Base-by-base conservation (phyloP, 1,140 invertebrate genomes). In the Prorops nasuta region DNA sequence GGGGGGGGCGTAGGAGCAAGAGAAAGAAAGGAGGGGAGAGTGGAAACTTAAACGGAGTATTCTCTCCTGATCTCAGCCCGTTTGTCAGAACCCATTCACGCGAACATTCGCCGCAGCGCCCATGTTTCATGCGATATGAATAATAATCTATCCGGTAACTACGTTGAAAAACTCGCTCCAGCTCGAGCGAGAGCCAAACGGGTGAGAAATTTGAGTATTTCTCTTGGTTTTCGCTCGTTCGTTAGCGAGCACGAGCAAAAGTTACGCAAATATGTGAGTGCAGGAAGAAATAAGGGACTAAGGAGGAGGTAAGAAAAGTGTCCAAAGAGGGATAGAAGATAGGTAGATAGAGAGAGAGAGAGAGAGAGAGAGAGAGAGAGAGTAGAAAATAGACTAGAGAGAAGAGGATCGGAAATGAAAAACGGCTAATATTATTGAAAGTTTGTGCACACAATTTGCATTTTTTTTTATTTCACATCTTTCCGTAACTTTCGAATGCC, bases 91-190 rank as follows among this genome's bases (percentile, higher is more conserved):
- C 35, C 32, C 38, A 43, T 56, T 59, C 35, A 43, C 56, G 46
- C 45, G 39, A 60, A 57, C 19, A 50, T 63, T 70, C 71, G 60
- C 66, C 68, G 71, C 71, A 73, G 67, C 69, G 67, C 71, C 71
- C 68, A 64, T 69, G 56, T 69, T 69, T 71, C 71, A 73, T 73
- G 71, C 71, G 69, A 67, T 68, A 71, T 72, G 63, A 66, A 72
- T 71, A 60, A 64, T 69, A 69, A 70, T 71, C 58, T 63, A 64
- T 63, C 48, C 47, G 51, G 47, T 60, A 32, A 57, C 64, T 65
- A 69, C 61, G 44, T 51, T 46, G 50, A 28, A 34, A 54, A 49
- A 55, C 20, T 46, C 18, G 14, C 32, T n/a, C n/a, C n/a, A n/a
- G n/a, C n/a, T n/a, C n/a, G n/a, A n/a, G n/a, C n/a, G n/a, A n/a